phyloP scores from a whole-genome alignment of 2,888 invertebrate species.

The Drosophila silvestris region DNA sequence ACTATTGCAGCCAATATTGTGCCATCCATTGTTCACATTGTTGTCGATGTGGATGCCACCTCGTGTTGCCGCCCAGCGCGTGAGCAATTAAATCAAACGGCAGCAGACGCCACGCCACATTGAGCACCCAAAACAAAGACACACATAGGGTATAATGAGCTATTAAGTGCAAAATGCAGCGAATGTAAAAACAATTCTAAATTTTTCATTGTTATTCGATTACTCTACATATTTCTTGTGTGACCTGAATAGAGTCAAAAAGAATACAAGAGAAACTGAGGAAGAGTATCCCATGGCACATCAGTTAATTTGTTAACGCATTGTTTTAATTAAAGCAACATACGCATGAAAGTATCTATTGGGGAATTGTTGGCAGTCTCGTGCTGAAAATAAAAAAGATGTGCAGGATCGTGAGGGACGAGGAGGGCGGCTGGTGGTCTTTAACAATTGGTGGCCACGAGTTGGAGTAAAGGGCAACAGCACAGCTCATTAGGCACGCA shows the following conservation, averaged over 20 bases:
- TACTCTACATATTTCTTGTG: rapidly evolving
- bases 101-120: slow-evolving; percentile 75
- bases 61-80: slow-evolving; percentile 45
- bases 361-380: slow-evolving; percentile 7
- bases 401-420: neutral
- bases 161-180: neutral
- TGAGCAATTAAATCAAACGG: slow-evolving; percentile 79
- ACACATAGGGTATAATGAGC: slow-evolving; percentile 15
- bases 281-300: slow-evolving; percentile 4
- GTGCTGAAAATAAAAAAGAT: neutral
- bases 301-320: slow-evolving; percentile 2
- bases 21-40: slow-evolving; percentile 40
- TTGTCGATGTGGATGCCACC: slow-evolving; percentile 17
- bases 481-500: slow-evolving; percentile 80
- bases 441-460: slow-evolving; percentile 10
- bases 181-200: too few relatives aligned
- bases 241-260: too few relatives aligned
- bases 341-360: slow-evolving; percentile 51
- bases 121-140: slow-evolving; percentile 55
- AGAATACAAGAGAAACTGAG: neutral
- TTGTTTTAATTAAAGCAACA: slow-evolving; percentile 71
- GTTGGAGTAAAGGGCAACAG: slow-evolving; percentile 30
- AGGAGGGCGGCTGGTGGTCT: neutral
- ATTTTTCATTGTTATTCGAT: neutral
- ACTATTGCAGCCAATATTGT: slow-evolving; percentile 49